Evolutionary conservation across 2,797 vertebrate species (phyloP).

Genomic region (Danio jaintianensis): DNA sequence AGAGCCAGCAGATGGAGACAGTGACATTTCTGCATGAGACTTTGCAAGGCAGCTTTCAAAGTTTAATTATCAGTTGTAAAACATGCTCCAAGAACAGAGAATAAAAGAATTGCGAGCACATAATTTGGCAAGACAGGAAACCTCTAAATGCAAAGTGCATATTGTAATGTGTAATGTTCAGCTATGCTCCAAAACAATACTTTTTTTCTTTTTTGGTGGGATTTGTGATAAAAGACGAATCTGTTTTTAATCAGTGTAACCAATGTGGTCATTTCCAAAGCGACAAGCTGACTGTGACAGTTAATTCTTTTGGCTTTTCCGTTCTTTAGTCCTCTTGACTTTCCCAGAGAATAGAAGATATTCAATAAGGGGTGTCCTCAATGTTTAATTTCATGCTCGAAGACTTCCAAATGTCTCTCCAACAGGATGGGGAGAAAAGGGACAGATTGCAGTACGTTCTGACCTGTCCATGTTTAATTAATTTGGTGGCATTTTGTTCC

Average conservation of each 20-base stretch:
- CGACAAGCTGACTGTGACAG: conserved; percentile 28
- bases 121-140: conserved; percentile 25
- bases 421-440: conserved; percentile 65
- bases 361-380: conserved; percentile 78
- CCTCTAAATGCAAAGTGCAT: conserved; percentile 5
- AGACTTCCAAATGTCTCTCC: conserved; percentile 77
- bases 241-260: conserved; percentile 41
- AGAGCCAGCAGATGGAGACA: conserved; percentile 46
- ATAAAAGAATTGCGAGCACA: neutral
- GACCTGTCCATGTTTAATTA: conserved; percentile 56
- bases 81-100: neutral
- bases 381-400: conserved; percentile 86
- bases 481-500: conserved; percentile 52
- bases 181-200: neutral
- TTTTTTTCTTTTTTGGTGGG: conserved; percentile 4
- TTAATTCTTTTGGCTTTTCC: conserved; percentile 43
- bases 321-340: conserved; percentile 52
- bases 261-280: conserved; percentile 36
- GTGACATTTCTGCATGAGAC: conserved; percentile 22
- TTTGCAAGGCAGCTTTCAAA: conserved; percentile 32
- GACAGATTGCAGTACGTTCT: conserved; percentile 54
- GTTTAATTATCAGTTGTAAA: conserved; percentile 37
- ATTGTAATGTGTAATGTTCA: conserved; percentile 14
- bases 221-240: conserved; percentile 21
- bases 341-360: conserved; percentile 73